Base-by-base conservation (phyloP, 2,888 invertebrate species). In the Eupithecia tripunctaria region DNA sequence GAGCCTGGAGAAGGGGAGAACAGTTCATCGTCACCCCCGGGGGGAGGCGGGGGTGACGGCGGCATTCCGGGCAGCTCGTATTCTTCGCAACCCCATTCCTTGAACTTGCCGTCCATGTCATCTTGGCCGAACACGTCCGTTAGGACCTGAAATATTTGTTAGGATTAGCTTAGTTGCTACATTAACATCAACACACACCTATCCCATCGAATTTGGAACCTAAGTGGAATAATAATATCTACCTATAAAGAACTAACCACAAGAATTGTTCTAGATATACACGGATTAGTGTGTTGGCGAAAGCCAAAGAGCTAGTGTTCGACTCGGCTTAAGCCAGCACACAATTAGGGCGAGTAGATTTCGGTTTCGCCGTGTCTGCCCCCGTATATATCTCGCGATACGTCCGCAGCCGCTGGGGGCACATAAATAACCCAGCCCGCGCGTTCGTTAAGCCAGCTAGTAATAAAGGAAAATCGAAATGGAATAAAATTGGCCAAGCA, bases 21-120 rank as follows among this genome's bases (percentile, higher is more conserved):
- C 72, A 97, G 95, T 89, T 97, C 97, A 84, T 97, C 97, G 85
- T 97, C 97, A 79, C 97, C 97, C 76, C 97, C 97, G 41, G 97
- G 96, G 74, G 96, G 96, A 77, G 97, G 97, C 73, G 96, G 95
- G 38, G 96, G 96, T 74, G 96, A 96, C n/a, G 96, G 96, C 77
- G 96, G 96, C 92, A 96, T 96, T 79, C 95, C 96, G 86, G 97
- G 96, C 78, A 97, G 95, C 84, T 97, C 97, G 86, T 97, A 97
- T 86, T 97, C 97, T 80, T 96, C 96, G 84, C 96, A 92, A 70
- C 92, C 92, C 94, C 94, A 94, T 79, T 94, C 94, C 74, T 94
- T 94, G 81, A 88, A 94, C 80, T 94, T 94, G 72, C 94, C 94
- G 77, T 94, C 94, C 85, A 93, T 86, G 68, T 94, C 94, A 73